Base-by-base conservation (phyloP, 2,113 vertebrate genomes). In the Anseranas semipalmata region DNA sequence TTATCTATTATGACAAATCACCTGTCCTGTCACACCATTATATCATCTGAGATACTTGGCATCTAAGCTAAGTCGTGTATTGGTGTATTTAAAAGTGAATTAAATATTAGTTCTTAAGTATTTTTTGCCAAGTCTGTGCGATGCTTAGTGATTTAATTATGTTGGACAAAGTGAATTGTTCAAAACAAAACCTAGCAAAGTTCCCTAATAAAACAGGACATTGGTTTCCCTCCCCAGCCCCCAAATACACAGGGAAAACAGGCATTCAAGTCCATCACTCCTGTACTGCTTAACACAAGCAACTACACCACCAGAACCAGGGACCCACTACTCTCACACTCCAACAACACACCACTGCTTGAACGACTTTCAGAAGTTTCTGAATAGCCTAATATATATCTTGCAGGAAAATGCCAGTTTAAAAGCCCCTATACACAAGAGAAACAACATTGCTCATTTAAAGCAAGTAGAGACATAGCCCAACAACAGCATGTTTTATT, bases 161-260 rank as follows among this genome's bases (percentile, higher is more conserved):
- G 15, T 96, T 97, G 96, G 88, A 91, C 94, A 92, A 87, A 90
- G 48, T 76, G 96, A 96, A 93, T 93, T 92, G 72, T 92, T 95
- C 95, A 91, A 96, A 96, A 93, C 95, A 95, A 96, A 95, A 78
- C 43, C 92, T 96, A 73, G 81, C 83, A 90, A 95, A 96, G 84
- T 80, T 89, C 88, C 88, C 84, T 95, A 96, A 97, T 88, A 95
- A 93, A 97, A 96, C 90, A 93, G 96, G 94, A 56, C 37, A 93
- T 83, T 55, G 84, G 75, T 91, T 95, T 96, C 93, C 93, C 81
- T 96, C 87, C 79, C 12, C 60, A 41, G 60, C 81, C 15, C 4
- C 10, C 5, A 50, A 33, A 45, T 37, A 28, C 8, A 22, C 2
- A 74, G 16, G 10, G 19, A 58, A 15, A 53, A 55, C 14, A 50